Base-by-base conservation (phyloP, 2,888 invertebrate species). In the Eretmocerus hayati region DNA sequence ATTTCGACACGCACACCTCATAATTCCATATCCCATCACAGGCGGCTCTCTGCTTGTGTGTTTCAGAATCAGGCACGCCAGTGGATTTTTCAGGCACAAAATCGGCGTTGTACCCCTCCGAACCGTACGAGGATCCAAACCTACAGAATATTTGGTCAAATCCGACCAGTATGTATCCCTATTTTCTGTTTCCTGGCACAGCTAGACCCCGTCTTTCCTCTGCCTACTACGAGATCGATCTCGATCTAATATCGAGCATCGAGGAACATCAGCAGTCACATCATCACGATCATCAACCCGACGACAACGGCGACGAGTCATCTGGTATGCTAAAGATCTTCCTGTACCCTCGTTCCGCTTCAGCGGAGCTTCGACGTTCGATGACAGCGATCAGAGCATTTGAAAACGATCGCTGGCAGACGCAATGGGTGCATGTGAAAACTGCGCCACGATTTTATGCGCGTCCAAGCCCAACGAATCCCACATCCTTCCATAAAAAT, bases 101-200 rank as follows among this genome's bases (percentile, higher is more conserved):
- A 64, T 78, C 76, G 71, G 76, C 76, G 72, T 74, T 76, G 63
- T 73, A 75, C 71, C 73, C 73, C 60, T 72, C 73, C 69, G 72
- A 74, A 67, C 74, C 74, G 31, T 56, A 56, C 23, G 41, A 40
- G 46, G 51, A 51, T 30, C n/a, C 43, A 65, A 72, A 71, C 75
- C 75, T 77, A 74, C 73, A 76, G 72, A 76, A 75, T 65, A 72
- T 75, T 69, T 75, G 75, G 72, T 75, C 74, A 63, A 74, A 75
- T 57, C 74, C 75, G 60, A 74, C 75, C 64, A 74, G 75, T 68
- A 72, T 72, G 63, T 75, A 74, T 64, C 80, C 80, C 56, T 78
- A 78, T 69, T 80, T 80, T 74, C 74, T 81, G 60, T 80, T 78
- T 67, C 80, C 81, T 60, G 76, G 73, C 69, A 56, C 75, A 72